These are phyloP conservation scores for Haliclystus octoradiatus DNA, from an alignment of 30 jellyfish, hydroid and myxozoan genomes.

Conservation along the genomic window DNA sequence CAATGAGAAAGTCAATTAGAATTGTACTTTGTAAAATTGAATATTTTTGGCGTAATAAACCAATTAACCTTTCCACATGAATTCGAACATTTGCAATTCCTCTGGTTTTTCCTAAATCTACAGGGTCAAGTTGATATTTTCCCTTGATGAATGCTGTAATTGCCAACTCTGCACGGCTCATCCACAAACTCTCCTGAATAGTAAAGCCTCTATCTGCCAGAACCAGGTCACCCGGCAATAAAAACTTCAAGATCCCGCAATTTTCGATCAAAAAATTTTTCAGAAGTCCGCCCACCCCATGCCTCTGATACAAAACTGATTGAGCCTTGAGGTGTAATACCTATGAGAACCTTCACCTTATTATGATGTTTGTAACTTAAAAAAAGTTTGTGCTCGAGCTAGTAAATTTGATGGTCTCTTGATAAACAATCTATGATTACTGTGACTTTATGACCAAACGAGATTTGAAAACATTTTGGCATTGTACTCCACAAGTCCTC, in stretches of 20 bases:
- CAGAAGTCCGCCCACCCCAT: conserved; percentile 53
- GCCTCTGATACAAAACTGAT: conserved; percentile 34
- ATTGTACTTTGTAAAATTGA: conserved; percentile 15
- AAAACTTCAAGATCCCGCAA: conserved; percentile 17
- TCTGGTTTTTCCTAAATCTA: conserved; percentile 23
- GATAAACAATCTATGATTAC: too few species aligned
- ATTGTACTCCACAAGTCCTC: conserved; percentile 11
- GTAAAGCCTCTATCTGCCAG: conserved; percentile 34
- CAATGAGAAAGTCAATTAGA: too few species aligned
- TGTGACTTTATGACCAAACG: too few species aligned
- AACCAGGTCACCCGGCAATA: conserved; percentile 30
- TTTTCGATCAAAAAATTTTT: conserved; percentile 5
- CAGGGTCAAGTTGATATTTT: conserved; percentile 28
- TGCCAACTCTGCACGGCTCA: conserved; percentile 15
- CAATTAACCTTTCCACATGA: conserved; percentile 36
- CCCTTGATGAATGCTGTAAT: conserved; percentile 35
- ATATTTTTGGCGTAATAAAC: conserved; percentile 36
- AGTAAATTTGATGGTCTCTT: conserved; percentile 28
- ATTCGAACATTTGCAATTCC: conserved; percentile 41
- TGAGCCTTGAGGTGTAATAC: conserved; percentile 43
- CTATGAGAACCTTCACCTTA: conserved; percentile 31
- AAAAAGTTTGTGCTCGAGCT: conserved; percentile 47
- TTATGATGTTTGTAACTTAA: conserved; percentile 36
- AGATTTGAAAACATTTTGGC: too few species aligned
- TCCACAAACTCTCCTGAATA: too few species aligned